Conservation (phyloP, 1,140 invertebrate species). For the Himalopsyche phryganea region DNA sequence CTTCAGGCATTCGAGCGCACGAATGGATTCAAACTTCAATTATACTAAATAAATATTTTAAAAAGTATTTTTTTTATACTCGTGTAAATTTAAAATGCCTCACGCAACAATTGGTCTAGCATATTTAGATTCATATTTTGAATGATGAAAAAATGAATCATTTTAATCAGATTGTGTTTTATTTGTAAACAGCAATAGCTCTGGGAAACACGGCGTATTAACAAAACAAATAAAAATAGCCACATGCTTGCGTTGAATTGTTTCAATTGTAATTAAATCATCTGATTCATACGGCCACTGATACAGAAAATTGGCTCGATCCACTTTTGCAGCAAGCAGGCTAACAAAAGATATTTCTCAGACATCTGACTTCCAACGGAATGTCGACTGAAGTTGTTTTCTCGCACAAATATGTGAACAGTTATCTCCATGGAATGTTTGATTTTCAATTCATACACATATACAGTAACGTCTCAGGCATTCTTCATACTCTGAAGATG, state of each 20-base stretch:
- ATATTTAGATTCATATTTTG: no score
- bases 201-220: no score
- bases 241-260: neutral
- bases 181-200: no score
- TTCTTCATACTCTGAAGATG: slow-evolving; percentile 1
- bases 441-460: neutral
- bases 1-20: no score
- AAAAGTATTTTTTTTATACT: no score
- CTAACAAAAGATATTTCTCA: neutral
- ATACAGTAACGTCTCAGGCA: neutral
- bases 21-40: no score
- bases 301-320: slow-evolving; percentile 21
- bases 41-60: no score
- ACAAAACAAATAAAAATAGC: no score
- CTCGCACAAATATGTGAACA: slow-evolving; percentile 6
- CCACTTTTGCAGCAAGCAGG: neutral
- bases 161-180: no score
- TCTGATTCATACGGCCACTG: slow-evolving; percentile 4
- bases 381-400: neutral
- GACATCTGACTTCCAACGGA: slow-evolving; percentile 3
- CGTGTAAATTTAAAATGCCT: no score
- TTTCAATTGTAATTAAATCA: slow-evolving; percentile 23
- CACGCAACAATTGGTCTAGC: no score
- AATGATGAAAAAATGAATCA: no score
- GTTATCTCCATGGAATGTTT: neutral